Base-by-base conservation (phyloP, 2,797 vertebrate genomes). In the Rhodeus uyekii region DNA sequence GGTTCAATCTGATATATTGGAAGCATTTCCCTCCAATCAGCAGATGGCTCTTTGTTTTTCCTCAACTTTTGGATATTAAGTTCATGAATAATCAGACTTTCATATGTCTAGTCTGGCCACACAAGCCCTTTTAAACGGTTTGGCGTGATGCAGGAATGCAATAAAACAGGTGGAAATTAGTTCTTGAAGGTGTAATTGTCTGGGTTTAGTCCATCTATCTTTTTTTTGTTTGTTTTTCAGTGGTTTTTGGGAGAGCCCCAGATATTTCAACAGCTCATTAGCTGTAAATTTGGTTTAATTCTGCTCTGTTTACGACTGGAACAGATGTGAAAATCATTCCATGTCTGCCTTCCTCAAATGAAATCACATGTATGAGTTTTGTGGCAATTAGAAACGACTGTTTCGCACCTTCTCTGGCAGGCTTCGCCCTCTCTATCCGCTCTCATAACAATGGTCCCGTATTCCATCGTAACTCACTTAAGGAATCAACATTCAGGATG, bases 111-210 rank as follows among this genome's bases (percentile, higher is more conserved):
- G 88, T 86, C 84, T 84, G 44, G 60, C 84, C 77, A 80, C 81
- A 89, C 76, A 61, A 67, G 74, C 87, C 38, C 89, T 86, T 92
- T 90, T 88, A 88, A 89, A 88, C 76, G 79, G 85, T 85, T 91
- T 93, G 91, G 93, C 91, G 83, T 80, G 32, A 2, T 77, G 67
- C 88, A 91, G 86, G 88, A 93, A 92, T 91, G 91, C 82, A 85
- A 78, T 86, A 83, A 89, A 88, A 87, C 92, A 93, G 91, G 93
- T 93, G 92, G 89, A 93, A 92, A 91, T 88, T 61, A 90, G 88
- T 89, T 92, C 88, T 89, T 90, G 64, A 76, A 79, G 61, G 82
- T 55, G 80, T 89, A 91, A 93, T 94, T 91, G 92, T 88, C 87
- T 86, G 74, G 75, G 84, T 88, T 89, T 88, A 89, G 90, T 92